Evolutionary conservation across 2,113 vertebrate species (phyloP).

Genomic region (Thamnaconus septentrionalis): DNA sequence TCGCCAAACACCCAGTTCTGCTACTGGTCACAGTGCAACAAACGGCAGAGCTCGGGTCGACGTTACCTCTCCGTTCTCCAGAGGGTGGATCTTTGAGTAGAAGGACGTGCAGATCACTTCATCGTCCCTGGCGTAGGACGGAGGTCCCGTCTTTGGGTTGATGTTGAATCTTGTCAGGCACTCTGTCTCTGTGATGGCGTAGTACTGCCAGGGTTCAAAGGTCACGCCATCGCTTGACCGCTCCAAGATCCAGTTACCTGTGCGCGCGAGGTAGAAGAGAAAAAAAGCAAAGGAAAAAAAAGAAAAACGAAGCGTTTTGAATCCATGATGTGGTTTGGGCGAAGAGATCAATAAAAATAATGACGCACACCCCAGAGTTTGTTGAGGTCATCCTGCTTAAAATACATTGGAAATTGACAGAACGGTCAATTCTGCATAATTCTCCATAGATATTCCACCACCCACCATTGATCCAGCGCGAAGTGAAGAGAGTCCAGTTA

Average conservation of each 20-base stretch:
- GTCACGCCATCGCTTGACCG: conserved; percentile 85
- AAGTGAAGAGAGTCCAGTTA: background rate
- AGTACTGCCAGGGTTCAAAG: conserved; percentile 94
- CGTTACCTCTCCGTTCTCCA: conserved; percentile 97
- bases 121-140: conserved; percentile 88
- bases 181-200: conserved; percentile 91
- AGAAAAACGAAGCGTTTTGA: background rate
- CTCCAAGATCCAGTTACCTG: conserved; percentile 92
- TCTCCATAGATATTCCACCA: background rate
- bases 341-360: conserved; percentile 39
- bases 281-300: conserved; percentile 4
- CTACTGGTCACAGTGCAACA: too few relatives aligned
- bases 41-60: too few relatives aligned
- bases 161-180: conserved; percentile 91
- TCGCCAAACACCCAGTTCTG: too few relatives aligned
- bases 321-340: background rate
- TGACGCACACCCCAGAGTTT: conserved; percentile 14
- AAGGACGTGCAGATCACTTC: conserved; percentile 98
- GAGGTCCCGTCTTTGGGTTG: conserved; percentile 83
- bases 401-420: conserved; percentile 56
- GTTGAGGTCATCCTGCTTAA: conserved; percentile 42
- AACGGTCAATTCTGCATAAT: conserved; percentile 20
- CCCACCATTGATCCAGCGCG: conserved; percentile 1
- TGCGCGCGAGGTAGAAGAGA: background rate
- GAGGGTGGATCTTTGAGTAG: conserved; percentile 94